These are phyloP conservation scores for Colletes gigas DNA, from an alignment of 1,140 invertebrate species.

Conservation along the genomic window DNA sequence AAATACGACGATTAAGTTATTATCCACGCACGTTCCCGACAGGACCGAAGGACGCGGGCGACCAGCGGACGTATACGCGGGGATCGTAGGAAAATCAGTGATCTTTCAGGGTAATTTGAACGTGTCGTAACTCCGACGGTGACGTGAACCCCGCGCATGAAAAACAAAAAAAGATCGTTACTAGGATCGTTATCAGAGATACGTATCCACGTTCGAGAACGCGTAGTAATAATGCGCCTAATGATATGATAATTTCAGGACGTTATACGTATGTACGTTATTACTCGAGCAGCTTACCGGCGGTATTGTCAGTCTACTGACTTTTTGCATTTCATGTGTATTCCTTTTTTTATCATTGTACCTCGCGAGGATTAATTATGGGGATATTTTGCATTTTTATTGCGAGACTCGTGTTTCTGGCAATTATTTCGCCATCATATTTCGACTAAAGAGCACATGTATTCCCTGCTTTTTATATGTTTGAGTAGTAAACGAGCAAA, in stretches of 20 bases:
- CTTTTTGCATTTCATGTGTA: neutral
- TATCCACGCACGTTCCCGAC: slow-evolving; percentile 40
- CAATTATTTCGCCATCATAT: no score
- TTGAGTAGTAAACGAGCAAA: no score
- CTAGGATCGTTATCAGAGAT: slow-evolving; percentile 34
- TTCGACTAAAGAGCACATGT: no score
- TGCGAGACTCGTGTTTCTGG: no score
- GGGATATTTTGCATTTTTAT: no score
- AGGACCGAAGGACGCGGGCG: slow-evolving; percentile 54
- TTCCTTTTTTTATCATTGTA: neutral
- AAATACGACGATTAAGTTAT: slow-evolving; percentile 72
- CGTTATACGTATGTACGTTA: neutral
- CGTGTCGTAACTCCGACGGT: slow-evolving; percentile 54
- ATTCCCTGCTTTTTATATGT: no score
- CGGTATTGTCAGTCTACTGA: neutral
- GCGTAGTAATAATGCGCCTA: slow-evolving; percentile 19
- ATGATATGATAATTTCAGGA: slow-evolving; percentile 18
- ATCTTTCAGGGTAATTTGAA: slow-evolving; percentile 62
- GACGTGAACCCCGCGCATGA: slow-evolving; percentile 24
- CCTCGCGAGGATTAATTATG: no score
- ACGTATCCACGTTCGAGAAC: slow-evolving; percentile 15
- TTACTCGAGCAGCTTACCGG: neutral
- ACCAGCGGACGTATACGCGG: slow-evolving; percentile 32
- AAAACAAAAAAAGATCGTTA: slow-evolving; percentile 44
- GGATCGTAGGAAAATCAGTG: slow-evolving; percentile 53